A percentile compares a stretch with the other conserved stretches of the same genome.
Conservation (phyloP, 2,113 vertebrate species). For the Entelurus aequoreus region DNA sequence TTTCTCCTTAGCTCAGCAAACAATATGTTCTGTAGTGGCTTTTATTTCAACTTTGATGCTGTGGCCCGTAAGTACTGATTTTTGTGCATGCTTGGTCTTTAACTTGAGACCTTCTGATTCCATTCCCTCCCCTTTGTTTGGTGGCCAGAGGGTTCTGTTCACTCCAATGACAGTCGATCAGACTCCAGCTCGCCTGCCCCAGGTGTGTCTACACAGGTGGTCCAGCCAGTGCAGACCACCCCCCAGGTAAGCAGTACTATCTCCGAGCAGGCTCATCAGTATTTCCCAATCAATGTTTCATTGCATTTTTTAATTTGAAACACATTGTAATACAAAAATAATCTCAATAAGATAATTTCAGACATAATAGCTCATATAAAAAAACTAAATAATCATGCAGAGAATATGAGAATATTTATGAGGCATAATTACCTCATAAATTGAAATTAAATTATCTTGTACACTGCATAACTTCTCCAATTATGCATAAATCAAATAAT, state of each 20-base stretch:
- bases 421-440: too few relatives aligned
- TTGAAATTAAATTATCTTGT: too few relatives aligned
- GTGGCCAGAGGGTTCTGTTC: constrained; percentile 78
- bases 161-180: constrained; percentile 81
- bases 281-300: too few relatives aligned
- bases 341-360: too few relatives aligned
- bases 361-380: too few relatives aligned
- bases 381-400: too few relatives aligned
- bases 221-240: constrained; percentile 79
- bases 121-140: constrained; percentile 9
- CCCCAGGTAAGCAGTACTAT: constrained; percentile 73
- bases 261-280: not conserved
- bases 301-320: too few relatives aligned
- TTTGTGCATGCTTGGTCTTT: constrained; percentile 1
- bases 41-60: constrained; percentile 61
- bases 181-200: constrained; percentile 80
- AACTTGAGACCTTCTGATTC: not conserved
- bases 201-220: constrained; percentile 82
- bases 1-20: constrained; percentile 5
- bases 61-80: constrained; percentile 61
- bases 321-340: too few relatives aligned
- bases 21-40: constrained; percentile 62
- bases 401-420: too few relatives aligned
- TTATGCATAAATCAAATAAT: too few relatives aligned
- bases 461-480: too few relatives aligned